Evolutionary conservation across 2,888 invertebrate genomes (phyloP).

Genomic region (Cheilosia grossa): DNA sequence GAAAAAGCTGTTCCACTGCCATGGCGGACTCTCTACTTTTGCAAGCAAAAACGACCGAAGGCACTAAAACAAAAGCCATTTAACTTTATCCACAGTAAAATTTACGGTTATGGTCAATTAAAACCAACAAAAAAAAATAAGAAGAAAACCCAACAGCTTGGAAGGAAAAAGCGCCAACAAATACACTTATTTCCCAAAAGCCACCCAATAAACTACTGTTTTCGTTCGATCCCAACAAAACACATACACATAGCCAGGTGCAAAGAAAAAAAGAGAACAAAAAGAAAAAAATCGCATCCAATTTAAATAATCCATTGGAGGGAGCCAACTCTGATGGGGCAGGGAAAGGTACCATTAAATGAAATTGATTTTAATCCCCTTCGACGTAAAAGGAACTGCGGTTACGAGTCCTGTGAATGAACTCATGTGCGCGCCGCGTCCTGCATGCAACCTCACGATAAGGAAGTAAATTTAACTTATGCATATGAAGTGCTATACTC

Average conservation of each 20-base stretch:
- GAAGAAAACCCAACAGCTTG: conserved; percentile 9
- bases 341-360: conserved; percentile 57
- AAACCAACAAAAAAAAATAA: conserved; percentile 18
- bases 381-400: conserved; percentile 43
- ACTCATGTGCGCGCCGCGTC: conserved; percentile 23
- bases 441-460: conserved; percentile 65
- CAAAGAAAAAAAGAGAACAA: conserved; percentile 27
- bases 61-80: conserved; percentile 69
- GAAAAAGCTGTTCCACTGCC: too few species aligned
- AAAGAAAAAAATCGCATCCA: conserved; percentile 47
- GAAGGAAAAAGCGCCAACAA: conserved; percentile 23
- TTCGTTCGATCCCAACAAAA: conserved; percentile 1
- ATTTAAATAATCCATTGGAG: conserved; percentile 66
- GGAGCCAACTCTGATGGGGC: conserved; percentile 5
- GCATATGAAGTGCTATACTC: conserved; percentile 50
- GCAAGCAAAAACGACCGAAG: conserved; percentile 22
- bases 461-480: conserved; percentile 70
- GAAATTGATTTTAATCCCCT: conserved; percentile 70
- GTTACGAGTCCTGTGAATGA: conserved; percentile 25
- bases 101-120: conserved; percentile 74
- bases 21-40: background rate
- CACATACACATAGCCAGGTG: conserved; percentile 25
- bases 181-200: conserved; percentile 12
- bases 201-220: background rate
- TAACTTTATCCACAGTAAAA: conserved; percentile 70